Conservation (phyloP, 2,797 vertebrate genomes). For the Catamblyrhynchus diadema region DNA sequence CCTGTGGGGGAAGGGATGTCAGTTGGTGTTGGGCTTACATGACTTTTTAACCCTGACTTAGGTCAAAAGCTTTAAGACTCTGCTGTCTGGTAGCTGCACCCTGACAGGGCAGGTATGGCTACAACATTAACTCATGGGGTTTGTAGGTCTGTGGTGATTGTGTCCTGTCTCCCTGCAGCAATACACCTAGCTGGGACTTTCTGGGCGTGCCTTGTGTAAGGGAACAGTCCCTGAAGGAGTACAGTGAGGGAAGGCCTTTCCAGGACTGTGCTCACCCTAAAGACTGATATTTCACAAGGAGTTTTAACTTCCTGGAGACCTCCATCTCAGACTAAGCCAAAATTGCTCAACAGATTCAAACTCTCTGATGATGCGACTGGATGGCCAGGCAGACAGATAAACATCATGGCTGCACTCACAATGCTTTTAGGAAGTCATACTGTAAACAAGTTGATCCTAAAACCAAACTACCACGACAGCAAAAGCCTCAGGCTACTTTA, state of each 20-base stretch:
- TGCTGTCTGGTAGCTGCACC: neutral
- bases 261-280: neutral
- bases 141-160: neutral
- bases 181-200: neutral
- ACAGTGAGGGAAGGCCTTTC: neutral
- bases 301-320: neutral
- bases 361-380: rapidly evolving
- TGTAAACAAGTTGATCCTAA: neutral
- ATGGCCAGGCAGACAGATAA: neutral
- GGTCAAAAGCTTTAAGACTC: neutral
- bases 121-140: neutral
- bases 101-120: neutral
- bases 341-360: neutral
- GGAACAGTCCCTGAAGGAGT: neutral
- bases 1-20: neutral
- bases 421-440: neutral
- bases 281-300: neutral
- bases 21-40: neutral
- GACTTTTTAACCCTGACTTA: neutral
- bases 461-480: neutral
- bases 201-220: neutral
- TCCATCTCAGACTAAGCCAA: neutral
- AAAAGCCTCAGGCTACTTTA: neutral
- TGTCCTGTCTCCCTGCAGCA: neutral
- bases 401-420: rapidly evolving